phyloP scores from a whole-genome alignment of 2,113 vertebrate species.

The Heptranchias perlo region DNA sequence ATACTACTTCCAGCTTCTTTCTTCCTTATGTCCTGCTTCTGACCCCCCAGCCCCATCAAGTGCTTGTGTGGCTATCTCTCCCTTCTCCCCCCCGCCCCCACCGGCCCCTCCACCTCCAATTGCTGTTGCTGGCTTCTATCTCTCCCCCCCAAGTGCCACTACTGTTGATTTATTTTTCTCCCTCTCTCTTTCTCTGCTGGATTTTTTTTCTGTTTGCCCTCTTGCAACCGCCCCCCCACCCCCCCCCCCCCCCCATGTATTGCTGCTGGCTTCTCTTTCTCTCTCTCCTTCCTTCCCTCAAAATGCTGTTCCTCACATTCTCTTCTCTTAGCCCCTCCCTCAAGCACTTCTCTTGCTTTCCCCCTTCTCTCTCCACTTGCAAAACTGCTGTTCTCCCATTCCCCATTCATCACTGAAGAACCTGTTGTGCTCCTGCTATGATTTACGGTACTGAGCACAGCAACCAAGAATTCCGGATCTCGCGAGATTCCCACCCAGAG shows the following conservation, averaged over 20 bases:
- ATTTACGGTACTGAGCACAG: too few relatives aligned
- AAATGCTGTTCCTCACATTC: neutral
- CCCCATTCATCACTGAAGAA: neutral
- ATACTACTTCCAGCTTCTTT: too few relatives aligned
- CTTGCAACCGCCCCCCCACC: too few relatives aligned
- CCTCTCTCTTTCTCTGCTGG: neutral
- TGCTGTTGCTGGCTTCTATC: neutral
- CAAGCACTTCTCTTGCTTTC: neutral
- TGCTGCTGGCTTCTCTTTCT: neutral
- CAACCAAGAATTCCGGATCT: too few relatives aligned
- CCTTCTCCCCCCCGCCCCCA: too few relatives aligned
- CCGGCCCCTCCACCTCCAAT: too few relatives aligned
- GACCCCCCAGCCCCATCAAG: too few relatives aligned
- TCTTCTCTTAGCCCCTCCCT: neutral
- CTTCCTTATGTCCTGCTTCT: too few relatives aligned
- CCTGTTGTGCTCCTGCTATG: neutral
- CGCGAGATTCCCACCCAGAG: too few relatives aligned
- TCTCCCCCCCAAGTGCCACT: too few relatives aligned
- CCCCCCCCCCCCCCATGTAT: too few relatives aligned
- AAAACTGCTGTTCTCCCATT: neutral
- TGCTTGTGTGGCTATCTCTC: neutral
- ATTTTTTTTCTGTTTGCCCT: neutral
- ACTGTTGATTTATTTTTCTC: too few relatives aligned
- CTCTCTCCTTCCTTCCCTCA: neutral
- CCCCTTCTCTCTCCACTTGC: neutral